A percentile compares a stretch with the other conserved stretches of the same genome.
These are phyloP conservation scores for Agriotes lineatus DNA, from an alignment of 2,888 invertebrate genomes.

Conservation along the genomic window DNA sequence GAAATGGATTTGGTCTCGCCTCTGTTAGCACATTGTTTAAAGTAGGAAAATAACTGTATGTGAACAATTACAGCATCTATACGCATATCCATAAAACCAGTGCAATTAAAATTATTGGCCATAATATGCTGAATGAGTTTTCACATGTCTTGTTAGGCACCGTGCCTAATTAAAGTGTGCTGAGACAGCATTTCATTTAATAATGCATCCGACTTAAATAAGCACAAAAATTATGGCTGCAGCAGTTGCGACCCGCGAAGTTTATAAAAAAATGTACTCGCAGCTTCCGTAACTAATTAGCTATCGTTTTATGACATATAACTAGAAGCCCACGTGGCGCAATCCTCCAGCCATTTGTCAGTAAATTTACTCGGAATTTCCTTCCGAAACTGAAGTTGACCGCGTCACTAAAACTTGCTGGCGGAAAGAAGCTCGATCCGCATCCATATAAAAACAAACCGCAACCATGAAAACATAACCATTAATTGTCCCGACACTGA, in stretches of 20 bases:
- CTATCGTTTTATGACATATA: conserved; percentile 9
- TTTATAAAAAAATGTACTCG: conserved; percentile 27
- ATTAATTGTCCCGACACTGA: background rate
- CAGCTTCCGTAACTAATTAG: conserved; percentile 29
- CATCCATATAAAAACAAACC: background rate
- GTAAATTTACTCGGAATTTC: background rate
- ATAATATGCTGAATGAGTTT: no score
- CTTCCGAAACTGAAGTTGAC: background rate
- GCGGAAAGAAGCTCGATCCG: background rate
- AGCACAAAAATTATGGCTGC: conserved; percentile 32
- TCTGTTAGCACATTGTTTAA: no score
- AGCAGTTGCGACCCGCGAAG: conserved; percentile 31
- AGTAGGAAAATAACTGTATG: no score
- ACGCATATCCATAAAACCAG: no score
- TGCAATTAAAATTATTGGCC: no score
- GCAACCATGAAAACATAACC: conserved; percentile 2
- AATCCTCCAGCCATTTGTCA: background rate
- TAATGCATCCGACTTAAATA: no score
- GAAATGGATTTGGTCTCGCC: no score
- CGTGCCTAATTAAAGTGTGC: no score
- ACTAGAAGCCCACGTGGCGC: conserved; percentile 15
- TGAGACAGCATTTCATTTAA: no score
- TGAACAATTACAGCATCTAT: no score
- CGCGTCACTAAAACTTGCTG: background rate
- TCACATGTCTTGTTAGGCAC: no score